phyloP scores from a whole-genome alignment of 1,140 invertebrate species.

The Caenorhabditis tropicalis region DNA sequence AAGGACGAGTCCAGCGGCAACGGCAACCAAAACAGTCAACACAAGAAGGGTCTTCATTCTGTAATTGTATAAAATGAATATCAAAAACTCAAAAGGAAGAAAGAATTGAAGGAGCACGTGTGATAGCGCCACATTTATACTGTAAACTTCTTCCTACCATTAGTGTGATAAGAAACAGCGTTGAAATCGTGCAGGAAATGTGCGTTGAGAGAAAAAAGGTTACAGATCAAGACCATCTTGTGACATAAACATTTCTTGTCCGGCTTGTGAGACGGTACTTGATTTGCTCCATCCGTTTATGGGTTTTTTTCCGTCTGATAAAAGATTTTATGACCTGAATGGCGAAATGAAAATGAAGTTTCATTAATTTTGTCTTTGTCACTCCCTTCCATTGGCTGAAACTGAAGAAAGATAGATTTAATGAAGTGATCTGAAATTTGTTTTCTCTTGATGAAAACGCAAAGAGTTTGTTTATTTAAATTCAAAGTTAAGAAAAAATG shows the following conservation, averaged over 20 bases:
- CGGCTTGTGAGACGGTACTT: not conserved
- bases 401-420: no score
- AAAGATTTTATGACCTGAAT: not conserved
- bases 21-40: slow-evolving; percentile 17
- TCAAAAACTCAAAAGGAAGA: not conserved
- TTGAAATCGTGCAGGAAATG: not conserved
- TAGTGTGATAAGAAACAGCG: slow-evolving; percentile 9
- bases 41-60: slow-evolving; percentile 39
- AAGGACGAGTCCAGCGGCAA: not conserved
- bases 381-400: no score
- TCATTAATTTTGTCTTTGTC: no score
- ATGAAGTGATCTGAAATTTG: no score
- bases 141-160: not conserved
- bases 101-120: slow-evolving; percentile 32
- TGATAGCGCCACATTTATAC: not conserved
- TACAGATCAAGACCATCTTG: slow-evolving; percentile 22
- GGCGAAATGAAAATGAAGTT: no score
- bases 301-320: not conserved
- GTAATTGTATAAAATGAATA: not conserved
- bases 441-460: no score
- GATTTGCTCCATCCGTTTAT: not conserved
- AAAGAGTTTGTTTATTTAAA: no score
- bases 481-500: no score
- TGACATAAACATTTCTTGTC: not conserved
- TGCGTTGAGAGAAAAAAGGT: not conserved